These are phyloP conservation scores for Capreolus pygargus DNA, from an alignment of 2,113 vertebrate genomes.

Conservation along the genomic window DNA sequence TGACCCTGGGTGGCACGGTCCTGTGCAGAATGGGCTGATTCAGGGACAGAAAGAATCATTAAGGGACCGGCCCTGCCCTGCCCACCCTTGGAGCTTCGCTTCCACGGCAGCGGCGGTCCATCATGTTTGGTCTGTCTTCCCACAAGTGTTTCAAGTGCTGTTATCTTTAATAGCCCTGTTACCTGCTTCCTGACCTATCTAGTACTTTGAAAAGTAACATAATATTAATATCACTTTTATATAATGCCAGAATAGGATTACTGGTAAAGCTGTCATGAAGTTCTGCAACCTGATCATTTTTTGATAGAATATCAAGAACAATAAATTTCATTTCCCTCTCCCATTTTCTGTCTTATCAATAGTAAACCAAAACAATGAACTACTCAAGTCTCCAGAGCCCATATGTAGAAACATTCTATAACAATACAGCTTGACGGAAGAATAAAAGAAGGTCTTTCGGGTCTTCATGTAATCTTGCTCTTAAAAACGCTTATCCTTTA, in stretches of 20 bases:
- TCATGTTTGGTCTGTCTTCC: conserved; percentile 73
- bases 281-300: conserved; percentile 72
- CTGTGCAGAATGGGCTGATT: not conserved
- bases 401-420: conserved; percentile 33
- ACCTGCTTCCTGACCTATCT: conserved; percentile 79
- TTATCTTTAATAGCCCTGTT: conserved; percentile 77
- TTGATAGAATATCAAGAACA: conserved; percentile 65
- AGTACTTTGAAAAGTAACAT: conserved; percentile 80
- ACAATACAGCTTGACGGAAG: not conserved
- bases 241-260: conserved; percentile 78
- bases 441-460: not conserved
- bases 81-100: conserved; percentile 72
- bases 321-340: conserved; percentile 55
- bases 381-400: conserved; percentile 55
- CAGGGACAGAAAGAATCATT: conserved; percentile 20
- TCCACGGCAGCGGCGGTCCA: conserved; percentile 74
- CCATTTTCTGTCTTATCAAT: conserved; percentile 63
- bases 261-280: conserved; percentile 82
- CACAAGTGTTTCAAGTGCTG: conserved; percentile 81
- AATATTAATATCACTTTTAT: conserved; percentile 81
- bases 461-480: conserved; percentile 8
- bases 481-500: not conserved
- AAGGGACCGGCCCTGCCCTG: conserved; percentile 35
- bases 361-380: conserved; percentile 65
- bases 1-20: not conserved